Base-by-base conservation (phyloP, 2,797 vertebrate species). In the Chelidonichthys spinosus region DNA sequence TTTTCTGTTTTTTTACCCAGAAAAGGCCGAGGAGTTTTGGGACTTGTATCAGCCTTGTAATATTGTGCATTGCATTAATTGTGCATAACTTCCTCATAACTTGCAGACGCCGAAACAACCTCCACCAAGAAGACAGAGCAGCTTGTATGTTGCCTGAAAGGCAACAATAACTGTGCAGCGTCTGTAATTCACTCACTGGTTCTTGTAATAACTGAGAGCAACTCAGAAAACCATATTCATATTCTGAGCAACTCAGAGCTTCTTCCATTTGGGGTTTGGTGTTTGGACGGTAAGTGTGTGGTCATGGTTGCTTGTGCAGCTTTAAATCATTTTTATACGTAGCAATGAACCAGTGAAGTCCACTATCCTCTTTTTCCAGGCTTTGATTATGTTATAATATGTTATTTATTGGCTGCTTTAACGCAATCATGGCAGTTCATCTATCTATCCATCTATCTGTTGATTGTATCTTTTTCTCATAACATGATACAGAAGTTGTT, bases 191-290 rank as follows among this genome's bases (percentile, higher is more conserved):
- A 46, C 7, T 56, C 33, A 14, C 33, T 47, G 32, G 37, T 68
- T 17, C 42, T 58, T 58, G 7, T 14, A 15, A 35, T 35, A 42
- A 69, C 36, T 52, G 46, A 14, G 42, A 15, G 50, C 3, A 15
- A 40, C 25, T 25, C 25, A 25, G 25, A 25, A 25, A 25, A 25
- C 1, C 42, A 46, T 68, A 15, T 55, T 47, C 11, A 46, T 11
- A 46, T 44, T 49, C n/a, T n/a, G 17, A 53, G 2, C 25, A 25
- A 25, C 25, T 46, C n/a, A 37, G 43, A 58, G 18, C 13, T 37
- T 33, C 42, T 11, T 69, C 66, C 54, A 58, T 35, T 58, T 53
- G 58, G 55, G 25, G 33, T 56, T 60, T 33, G 47, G 11, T 36
- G 15, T 36, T 42, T 50, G 39, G 25, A 6, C 25, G 18, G 7